phyloP scores from a whole-genome alignment of 2,797 vertebrate species.

The Malacoctenus gilli region DNA sequence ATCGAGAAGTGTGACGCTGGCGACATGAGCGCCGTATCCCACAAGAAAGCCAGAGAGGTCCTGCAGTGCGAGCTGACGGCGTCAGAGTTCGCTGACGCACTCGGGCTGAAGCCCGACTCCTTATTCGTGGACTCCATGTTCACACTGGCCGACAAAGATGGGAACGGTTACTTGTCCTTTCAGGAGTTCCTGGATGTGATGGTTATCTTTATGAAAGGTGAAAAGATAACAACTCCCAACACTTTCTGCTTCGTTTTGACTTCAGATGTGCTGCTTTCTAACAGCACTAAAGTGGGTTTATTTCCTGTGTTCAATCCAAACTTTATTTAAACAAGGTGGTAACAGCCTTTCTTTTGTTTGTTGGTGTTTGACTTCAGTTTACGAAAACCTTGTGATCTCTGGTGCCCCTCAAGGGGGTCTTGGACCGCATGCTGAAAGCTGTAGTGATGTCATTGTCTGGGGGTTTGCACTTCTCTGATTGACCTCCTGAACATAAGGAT shows the following conservation, averaged over 20 bases:
- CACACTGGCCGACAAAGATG: conserved; percentile 92
- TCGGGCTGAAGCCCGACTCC: conserved; percentile 90
- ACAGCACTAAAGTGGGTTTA: neutral
- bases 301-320: neutral
- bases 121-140: conserved; percentile 97
- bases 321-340: neutral
- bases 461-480: too few relatives aligned
- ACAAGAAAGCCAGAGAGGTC: conserved; percentile 84
- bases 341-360: too few relatives aligned
- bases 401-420: too few relatives aligned
- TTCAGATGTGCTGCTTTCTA: neutral
- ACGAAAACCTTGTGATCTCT: too few relatives aligned
- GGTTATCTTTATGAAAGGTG: conserved; percentile 87
- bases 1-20: conserved; percentile 87
- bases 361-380: too few relatives aligned
- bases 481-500: too few relatives aligned
- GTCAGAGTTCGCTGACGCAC: conserved; percentile 89
- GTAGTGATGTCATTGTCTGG: too few relatives aligned
- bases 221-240: conserved; percentile 5
- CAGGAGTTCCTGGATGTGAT: conserved; percentile 96
- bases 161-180: conserved; percentile 96
- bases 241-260: neutral
- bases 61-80: conserved; percentile 91
- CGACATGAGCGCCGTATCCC: conserved; percentile 79
- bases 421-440: too few relatives aligned